Conservation (phyloP, 2,797 vertebrate genomes). For the Enteromius radiatus region DNA sequence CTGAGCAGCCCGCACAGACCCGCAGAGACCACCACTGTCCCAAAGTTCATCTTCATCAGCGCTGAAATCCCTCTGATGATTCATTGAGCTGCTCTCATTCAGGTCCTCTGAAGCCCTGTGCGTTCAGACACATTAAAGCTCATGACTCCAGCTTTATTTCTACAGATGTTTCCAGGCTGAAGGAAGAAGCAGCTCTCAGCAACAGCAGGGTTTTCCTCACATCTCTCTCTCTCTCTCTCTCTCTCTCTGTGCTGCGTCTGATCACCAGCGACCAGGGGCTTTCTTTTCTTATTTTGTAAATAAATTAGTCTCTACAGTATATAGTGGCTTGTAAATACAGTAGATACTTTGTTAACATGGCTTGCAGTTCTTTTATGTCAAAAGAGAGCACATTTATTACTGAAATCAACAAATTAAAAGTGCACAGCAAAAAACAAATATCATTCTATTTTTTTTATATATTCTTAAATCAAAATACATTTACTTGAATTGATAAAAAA, state of each 20-base stretch:
- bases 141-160: background rate
- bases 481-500: too few relatives aligned
- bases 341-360: background rate
- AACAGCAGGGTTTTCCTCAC: background rate
- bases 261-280: background rate
- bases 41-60: constrained; percentile 59
- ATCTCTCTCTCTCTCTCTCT: background rate
- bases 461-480: too few relatives aligned
- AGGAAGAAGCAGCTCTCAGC: background rate
- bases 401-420: background rate
- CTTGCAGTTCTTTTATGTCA: background rate
- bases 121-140: background rate
- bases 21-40: constrained; percentile 71
- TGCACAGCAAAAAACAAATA: too few relatives aligned
- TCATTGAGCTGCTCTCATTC: background rate
- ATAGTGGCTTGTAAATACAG: background rate
- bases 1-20: constrained; percentile 77
- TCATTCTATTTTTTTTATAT: too few relatives aligned
- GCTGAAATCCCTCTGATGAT: background rate
- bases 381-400: background rate
- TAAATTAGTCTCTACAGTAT: background rate
- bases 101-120: background rate
- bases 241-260: background rate
- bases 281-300: background rate
- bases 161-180: background rate